Evolutionary conservation across 2,113 vertebrate species (phyloP).

Genomic region (Rallus limicola): DNA sequence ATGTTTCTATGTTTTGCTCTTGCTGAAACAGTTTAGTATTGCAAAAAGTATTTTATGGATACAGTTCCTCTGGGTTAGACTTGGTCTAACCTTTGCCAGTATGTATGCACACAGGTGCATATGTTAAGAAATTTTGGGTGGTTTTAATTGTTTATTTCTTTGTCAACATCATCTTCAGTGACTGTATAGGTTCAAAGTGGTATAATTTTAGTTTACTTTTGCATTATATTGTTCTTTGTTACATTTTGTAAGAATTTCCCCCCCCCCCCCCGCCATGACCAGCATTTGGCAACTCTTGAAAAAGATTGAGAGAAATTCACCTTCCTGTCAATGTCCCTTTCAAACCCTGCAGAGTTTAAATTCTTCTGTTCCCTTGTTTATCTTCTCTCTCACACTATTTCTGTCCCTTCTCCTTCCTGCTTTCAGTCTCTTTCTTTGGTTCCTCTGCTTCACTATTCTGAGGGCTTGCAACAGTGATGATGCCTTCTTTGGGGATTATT

Average conservation of each 20-base stretch:
- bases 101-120: not conserved
- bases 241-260: not conserved
- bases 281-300: not conserved
- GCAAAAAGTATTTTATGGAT: not conserved
- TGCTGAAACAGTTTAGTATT: not conserved
- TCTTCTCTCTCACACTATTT: not conserved
- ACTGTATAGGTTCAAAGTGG: not conserved
- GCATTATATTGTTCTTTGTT: not conserved
- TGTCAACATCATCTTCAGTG: not conserved
- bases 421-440: not conserved
- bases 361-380: not conserved
- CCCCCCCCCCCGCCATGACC: not conserved
- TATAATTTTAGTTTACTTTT: not conserved
- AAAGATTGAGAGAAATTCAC: not conserved
- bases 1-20: slow-evolving; percentile 2
- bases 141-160: not conserved
- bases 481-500: not conserved
- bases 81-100: not conserved
- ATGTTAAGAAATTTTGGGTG: not conserved
- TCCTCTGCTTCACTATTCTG: not conserved
- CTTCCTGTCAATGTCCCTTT: not conserved
- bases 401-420: not conserved
- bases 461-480: not conserved
- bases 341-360: not conserved
- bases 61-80: not conserved